Base-by-base conservation (phyloP, 2,888 invertebrate species). In the Caenorhabditis sulstoni region DNA sequence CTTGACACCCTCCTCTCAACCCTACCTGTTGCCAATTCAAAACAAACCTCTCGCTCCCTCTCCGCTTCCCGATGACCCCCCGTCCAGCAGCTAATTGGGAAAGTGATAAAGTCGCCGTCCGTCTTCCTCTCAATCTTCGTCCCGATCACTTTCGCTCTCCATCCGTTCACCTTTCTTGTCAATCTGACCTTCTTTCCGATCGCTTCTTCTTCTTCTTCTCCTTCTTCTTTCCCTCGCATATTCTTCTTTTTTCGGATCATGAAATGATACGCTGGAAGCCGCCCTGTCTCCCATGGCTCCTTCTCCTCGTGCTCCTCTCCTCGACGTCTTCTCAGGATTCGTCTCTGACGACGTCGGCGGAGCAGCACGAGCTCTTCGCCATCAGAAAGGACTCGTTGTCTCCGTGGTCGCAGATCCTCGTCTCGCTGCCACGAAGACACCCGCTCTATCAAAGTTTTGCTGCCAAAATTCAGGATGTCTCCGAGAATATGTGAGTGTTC, bases 401-500 rank as follows among this genome's bases (percentile, higher is more conserved):
- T 37, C 85, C 88, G 3, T 86, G 85, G 49, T 82, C 84, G 9
- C 84, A 87, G 58, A 79, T 89, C 44, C 79, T 84, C 29, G 85
- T 89, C 23, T 81, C 82, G 9, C 64, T 89, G 14, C 88, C 87
- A 14, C 66, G 77, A 23, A 65, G 84, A 37, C 85, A 84, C 71
- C 81, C 83, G 53, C 67, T 85, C 20, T 89, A 86, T 78, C 53
- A 81, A 16, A 82, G 85, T 45, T 89, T 90, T 74, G 84, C 86
- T 47, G 88, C 88, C 16, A 85, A 87, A 73, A 83, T 90, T 35
- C 84, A 83, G 37, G 89, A 89, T 76, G 81, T 89, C 11, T 81
- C 85, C 20, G 79, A 78, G 66, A 61, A 74, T 64, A 65, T 79
- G 81, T 79, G 16, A 65, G 49, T 71, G 52, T 16, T 59, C n/a